These are phyloP conservation scores for Tangachromis dhanisi DNA, from an alignment of 2,113 vertebrate species.

Conservation along the genomic window DNA sequence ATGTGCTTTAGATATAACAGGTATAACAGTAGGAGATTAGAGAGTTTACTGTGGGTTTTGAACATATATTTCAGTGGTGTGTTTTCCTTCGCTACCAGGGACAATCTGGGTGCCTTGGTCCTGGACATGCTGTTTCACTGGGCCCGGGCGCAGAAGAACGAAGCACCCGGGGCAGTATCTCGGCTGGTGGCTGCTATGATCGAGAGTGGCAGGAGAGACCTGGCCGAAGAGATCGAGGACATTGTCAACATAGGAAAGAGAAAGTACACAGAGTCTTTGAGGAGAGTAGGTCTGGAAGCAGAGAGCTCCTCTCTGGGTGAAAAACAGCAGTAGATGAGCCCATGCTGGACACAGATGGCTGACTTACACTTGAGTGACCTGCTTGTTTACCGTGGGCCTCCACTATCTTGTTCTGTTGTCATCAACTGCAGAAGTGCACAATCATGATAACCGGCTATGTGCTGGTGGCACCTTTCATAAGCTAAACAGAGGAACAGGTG, in stretches of 20 bases:
- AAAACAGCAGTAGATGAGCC: slow-evolving; percentile 23
- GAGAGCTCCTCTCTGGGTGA: slow-evolving; percentile 19
- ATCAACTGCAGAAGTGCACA: slow-evolving; percentile 1
- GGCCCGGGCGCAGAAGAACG: slow-evolving; percentile 76
- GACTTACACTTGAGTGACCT: slow-evolving; percentile 33
- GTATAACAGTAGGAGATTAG: neutral
- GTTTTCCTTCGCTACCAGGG: slow-evolving; percentile 58
- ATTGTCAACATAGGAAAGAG: slow-evolving; percentile 80
- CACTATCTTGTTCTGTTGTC: slow-evolving; percentile 10
- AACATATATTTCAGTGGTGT: neutral
- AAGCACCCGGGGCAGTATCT: slow-evolving; percentile 71
- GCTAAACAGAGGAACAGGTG: neutral
- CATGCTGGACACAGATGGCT: slow-evolving; percentile 41
- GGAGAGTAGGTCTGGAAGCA: slow-evolving; percentile 77
- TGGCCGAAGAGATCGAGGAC: slow-evolving; percentile 83
- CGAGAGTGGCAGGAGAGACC: slow-evolving; percentile 79
- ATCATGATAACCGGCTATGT: neutral
- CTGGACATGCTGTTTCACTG: slow-evolving; percentile 89
- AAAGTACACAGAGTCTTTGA: slow-evolving; percentile 85
- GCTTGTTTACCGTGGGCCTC: slow-evolving; percentile 1
- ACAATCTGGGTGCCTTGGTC: slow-evolving; percentile 81
- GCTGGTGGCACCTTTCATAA: neutral
- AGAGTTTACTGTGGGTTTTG: neutral
- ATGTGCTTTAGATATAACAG: neutral
- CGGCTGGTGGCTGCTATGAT: slow-evolving; percentile 78